Conservation (phyloP, 2,113 vertebrate genomes). For the Apistogramma diplotaenia region DNA sequence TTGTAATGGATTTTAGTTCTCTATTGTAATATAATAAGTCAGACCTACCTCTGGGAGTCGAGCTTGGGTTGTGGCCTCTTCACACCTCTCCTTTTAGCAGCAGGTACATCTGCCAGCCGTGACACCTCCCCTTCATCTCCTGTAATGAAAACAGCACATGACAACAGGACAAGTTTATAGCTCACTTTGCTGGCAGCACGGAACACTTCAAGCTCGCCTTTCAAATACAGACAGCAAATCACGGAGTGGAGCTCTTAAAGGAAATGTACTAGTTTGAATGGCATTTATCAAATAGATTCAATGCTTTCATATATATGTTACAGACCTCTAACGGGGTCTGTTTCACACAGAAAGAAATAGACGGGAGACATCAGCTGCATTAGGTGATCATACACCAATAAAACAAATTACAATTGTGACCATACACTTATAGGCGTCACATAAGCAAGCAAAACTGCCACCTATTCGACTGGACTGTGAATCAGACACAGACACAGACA, state of each 20-base stretch:
- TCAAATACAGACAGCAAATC: not conserved
- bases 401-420: too few relatives aligned
- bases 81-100: slow-evolving; percentile 73
- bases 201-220: not conserved
- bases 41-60: slow-evolving; percentile 76
- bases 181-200: not conserved
- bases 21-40: not conserved
- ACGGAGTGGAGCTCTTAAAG: not conserved
- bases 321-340: too few relatives aligned
- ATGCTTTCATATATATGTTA: too few relatives aligned
- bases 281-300: not conserved
- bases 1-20: not conserved
- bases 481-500: too few relatives aligned
- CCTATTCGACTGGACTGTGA: too few relatives aligned
- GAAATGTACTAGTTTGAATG: not conserved
- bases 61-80: slow-evolving; percentile 88
- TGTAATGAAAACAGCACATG: not conserved
- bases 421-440: too few relatives aligned
- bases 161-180: not conserved
- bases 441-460: too few relatives aligned
- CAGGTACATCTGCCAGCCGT: slow-evolving; percentile 78
- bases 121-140: slow-evolving; percentile 75
- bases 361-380: too few relatives aligned
- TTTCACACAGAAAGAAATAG: too few relatives aligned
- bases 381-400: too few relatives aligned